A percentile compares a stretch with the other conserved stretches of the same genome.
These are phyloP conservation scores for Dendrolimus kikuchii DNA, from an alignment of 1,140 invertebrate genomes.

Conservation along the genomic window DNA sequence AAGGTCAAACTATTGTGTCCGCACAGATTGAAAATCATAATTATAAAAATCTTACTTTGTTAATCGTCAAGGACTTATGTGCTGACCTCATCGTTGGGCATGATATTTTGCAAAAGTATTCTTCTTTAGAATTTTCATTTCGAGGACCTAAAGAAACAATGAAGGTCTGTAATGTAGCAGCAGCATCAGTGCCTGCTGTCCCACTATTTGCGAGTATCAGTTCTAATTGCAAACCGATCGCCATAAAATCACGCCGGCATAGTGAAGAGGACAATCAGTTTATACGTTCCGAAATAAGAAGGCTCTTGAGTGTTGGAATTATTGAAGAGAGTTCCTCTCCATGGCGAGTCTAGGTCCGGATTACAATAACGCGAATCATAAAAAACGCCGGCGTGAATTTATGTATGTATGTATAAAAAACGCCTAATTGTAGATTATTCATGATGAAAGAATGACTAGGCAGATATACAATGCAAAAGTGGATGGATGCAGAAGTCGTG, in stretches of 20 bases:
- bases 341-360: constrained; percentile 23
- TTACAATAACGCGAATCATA: constrained; percentile 13
- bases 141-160: constrained; percentile 1
- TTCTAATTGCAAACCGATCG: no score
- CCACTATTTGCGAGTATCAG: constrained; percentile 16
- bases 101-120: constrained; percentile 2
- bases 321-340: constrained; percentile 22
- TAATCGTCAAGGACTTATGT: constrained; percentile 13
- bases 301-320: constrained; percentile 12
- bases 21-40: constrained; percentile 4
- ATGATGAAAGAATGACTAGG: no score
- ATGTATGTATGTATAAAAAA: no score
- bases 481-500: no score
- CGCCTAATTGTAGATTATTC: no score
- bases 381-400: no score
- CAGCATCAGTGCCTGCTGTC: constrained; percentile 15
- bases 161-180: no score
- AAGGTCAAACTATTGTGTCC: constrained; percentile 5
- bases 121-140: no score
- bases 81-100: constrained; percentile 7
- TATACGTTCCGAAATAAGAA: constrained; percentile 18
- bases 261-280: no score
- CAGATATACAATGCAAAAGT: no score
- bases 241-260: no score
- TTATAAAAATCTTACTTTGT: no score